A percentile compares a stretch with the other conserved stretches of the same genome.
phyloP scores from a whole-genome alignment of 2,797 vertebrate genomes.

The Rhodeus uyekii region DNA sequence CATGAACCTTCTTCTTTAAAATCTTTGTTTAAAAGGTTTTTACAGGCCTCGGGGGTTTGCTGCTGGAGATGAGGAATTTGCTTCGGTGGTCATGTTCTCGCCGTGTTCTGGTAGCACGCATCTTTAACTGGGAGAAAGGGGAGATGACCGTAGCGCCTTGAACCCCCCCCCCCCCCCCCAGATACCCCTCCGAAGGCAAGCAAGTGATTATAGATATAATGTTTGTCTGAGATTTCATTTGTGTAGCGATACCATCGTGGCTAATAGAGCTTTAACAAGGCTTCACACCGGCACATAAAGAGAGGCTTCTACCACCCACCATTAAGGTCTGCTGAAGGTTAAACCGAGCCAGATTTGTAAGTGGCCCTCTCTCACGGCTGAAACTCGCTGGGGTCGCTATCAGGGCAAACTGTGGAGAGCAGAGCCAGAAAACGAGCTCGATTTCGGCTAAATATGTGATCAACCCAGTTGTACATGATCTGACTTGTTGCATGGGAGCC shows the following conservation, averaged over 20 bases:
- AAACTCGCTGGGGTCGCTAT: slow-evolving; percentile 69
- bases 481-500: slow-evolving; percentile 50
- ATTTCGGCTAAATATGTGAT: slow-evolving; percentile 38
- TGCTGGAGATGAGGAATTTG: slow-evolving; percentile 56
- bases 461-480: slow-evolving; percentile 49
- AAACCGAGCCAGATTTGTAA: slow-evolving; percentile 66
- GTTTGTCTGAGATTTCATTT: slow-evolving; percentile 58
- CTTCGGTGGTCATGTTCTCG: slow-evolving; percentile 46
- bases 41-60: slow-evolving; percentile 65
- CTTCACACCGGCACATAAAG: slow-evolving; percentile 61
- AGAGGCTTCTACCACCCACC: slow-evolving; percentile 65
- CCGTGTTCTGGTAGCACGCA: slow-evolving; percentile 60
- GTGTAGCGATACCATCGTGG: slow-evolving; percentile 50
- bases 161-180: no score
- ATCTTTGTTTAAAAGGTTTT: slow-evolving; percentile 69
- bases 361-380: slow-evolving; percentile 61
- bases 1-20: slow-evolving; percentile 77
- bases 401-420: slow-evolving; percentile 70
- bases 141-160: not conserved
- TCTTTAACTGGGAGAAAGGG: slow-evolving; percentile 50
- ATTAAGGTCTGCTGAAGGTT: slow-evolving; percentile 67
- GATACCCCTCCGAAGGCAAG: slow-evolving; percentile 30
- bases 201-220: slow-evolving; percentile 28
- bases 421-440: slow-evolving; percentile 67
- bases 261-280: slow-evolving; percentile 66